Conservation (phyloP, 2,888 invertebrate genomes). For the Meghimatium bilineatum region DNA sequence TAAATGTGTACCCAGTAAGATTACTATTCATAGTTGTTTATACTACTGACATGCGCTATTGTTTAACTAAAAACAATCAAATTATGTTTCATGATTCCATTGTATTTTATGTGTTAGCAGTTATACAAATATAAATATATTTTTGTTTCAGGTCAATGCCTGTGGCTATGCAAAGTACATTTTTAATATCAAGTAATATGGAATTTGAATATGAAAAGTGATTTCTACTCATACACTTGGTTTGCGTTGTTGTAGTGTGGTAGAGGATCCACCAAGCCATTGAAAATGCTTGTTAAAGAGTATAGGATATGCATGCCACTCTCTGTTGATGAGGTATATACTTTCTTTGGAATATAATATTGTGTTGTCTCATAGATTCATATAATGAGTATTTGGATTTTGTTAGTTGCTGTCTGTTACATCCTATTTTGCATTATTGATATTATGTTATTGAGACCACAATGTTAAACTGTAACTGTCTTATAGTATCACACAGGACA, state of each 20-base stretch:
- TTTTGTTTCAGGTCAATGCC: neutral
- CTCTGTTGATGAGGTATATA: slow-evolving; percentile 89
- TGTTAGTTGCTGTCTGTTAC: too few relatives aligned
- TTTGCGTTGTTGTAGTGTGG: neutral
- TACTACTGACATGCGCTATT: too few relatives aligned
- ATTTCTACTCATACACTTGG: neutral
- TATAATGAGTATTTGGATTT: too few relatives aligned
- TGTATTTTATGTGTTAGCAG: too few relatives aligned
- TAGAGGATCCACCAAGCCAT: neutral
- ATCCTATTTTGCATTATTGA: too few relatives aligned
- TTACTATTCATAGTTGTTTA: too few relatives aligned
- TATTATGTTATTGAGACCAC: neutral
- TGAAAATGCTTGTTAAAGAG: slow-evolving; percentile 88
- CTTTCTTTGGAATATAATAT: neutral
- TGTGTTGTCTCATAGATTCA: too few relatives aligned
- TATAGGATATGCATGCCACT: slow-evolving; percentile 95
- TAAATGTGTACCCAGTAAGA: too few relatives aligned
- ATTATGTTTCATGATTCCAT: too few relatives aligned
- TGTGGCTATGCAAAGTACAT: neutral
- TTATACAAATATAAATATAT: neutral
- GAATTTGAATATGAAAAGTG: neutral
- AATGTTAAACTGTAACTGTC: neutral
- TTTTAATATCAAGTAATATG: neutral
- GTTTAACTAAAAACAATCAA: too few relatives aligned
- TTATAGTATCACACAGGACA: slow-evolving; percentile 92